Conservation (phyloP, 2,797 vertebrate species). For the Cyprinodon diabolis region DNA sequence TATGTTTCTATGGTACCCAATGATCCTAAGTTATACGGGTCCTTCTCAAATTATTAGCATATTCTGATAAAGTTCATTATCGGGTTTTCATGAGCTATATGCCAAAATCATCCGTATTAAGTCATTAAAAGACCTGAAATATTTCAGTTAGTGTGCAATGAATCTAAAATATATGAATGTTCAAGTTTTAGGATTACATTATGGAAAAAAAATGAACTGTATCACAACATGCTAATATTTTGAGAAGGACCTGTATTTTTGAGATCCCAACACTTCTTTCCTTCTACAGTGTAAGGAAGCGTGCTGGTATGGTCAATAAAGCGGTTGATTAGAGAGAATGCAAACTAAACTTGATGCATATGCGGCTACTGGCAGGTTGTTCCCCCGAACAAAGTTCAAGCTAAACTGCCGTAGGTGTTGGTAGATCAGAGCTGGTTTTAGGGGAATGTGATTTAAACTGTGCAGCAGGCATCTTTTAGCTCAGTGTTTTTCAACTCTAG, state of each 20-base stretch:
- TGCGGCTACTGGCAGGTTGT: constrained; percentile 42
- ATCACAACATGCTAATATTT: no score
- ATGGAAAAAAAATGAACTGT: no score
- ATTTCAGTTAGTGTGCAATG: no score
- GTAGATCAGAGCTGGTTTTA: constrained; percentile 39
- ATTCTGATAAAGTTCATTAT: no score
- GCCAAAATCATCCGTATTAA: no score
- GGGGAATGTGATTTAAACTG: constrained; percentile 25
- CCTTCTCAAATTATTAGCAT: no score
- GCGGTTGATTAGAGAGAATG: constrained; percentile 54
- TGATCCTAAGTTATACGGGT: constrained; percentile 19
- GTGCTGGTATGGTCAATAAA: constrained; percentile 43
- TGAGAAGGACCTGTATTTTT: neutral
- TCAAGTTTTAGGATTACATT: no score
- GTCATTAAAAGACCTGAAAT: no score
- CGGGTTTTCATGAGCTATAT: no score
- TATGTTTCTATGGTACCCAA: constrained; percentile 7
- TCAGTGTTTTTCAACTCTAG: no score
- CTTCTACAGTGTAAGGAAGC: constrained; percentile 22
- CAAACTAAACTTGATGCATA: constrained; percentile 41
- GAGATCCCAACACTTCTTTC: constrained; percentile 23
- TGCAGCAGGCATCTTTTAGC: constrained; percentile 27
- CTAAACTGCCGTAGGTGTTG: constrained; percentile 22
- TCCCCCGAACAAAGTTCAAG: constrained; percentile 21
- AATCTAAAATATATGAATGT: no score